These are phyloP conservation scores for Ailurus styani DNA, from an alignment of 2,113 vertebrate species.

Conservation along the genomic window DNA sequence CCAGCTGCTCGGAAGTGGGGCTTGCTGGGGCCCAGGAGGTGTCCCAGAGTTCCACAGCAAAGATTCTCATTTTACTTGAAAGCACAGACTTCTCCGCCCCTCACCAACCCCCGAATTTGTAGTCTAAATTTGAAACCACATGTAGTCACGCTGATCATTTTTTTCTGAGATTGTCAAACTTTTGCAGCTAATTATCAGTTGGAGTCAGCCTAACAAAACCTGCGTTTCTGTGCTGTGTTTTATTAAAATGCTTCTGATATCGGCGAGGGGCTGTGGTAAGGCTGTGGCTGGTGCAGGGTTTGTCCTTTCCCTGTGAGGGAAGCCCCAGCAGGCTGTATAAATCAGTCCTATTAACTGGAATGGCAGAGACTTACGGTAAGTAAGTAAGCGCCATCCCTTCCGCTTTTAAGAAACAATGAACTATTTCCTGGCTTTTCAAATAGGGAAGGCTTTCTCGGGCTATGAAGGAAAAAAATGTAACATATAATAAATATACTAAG, in stretches of 20 bases:
- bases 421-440: conserved; percentile 62
- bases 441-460: background rate
- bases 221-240: conserved; percentile 73
- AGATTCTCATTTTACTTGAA: conserved; percentile 71
- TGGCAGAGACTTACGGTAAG: conserved; percentile 66
- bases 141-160: conserved; percentile 75
- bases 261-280: conserved; percentile 69
- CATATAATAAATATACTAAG: background rate
- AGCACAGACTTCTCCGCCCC: conserved; percentile 38
- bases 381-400: conserved; percentile 70
- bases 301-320: conserved; percentile 65
- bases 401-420: conserved; percentile 74
- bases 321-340: conserved; percentile 56
- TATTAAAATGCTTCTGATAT: conserved; percentile 81
- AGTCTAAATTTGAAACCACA: conserved; percentile 75
- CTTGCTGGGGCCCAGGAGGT: conserved; percentile 31
- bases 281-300: conserved; percentile 40
- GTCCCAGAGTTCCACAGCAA: conserved; percentile 59
- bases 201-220: conserved; percentile 71
- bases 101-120: conserved; percentile 73
- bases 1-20: conserved; percentile 71
- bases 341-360: conserved; percentile 68
- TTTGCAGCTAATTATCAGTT: conserved; percentile 78
- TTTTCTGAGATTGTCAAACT: conserved; percentile 75
- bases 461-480: background rate